These are phyloP conservation scores for Coenonympha arcania DNA, from an alignment of 2,888 invertebrate genomes.

Conservation along the genomic window DNA sequence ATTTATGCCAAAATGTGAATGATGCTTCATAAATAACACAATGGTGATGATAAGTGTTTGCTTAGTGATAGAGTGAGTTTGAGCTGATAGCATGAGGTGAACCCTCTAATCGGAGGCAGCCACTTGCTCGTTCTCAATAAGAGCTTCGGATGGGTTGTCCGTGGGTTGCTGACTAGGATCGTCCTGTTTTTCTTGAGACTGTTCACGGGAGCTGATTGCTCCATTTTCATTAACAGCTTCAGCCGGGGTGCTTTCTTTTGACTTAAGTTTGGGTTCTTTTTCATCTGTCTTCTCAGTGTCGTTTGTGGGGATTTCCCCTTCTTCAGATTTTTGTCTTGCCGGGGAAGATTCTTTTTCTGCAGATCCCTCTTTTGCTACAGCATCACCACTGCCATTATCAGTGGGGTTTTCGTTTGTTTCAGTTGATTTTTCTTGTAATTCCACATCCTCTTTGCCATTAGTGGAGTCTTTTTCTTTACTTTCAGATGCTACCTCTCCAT, in stretches of 20 bases:
- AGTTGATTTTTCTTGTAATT: constrained; percentile 24
- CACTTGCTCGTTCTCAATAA: constrained; percentile 62
- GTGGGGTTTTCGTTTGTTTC: constrained; percentile 30
- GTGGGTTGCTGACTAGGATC: constrained; percentile 45
- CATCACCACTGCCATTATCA: constrained; percentile 22
- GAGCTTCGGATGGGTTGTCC: constrained; percentile 56
- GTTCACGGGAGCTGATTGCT: constrained; percentile 59
- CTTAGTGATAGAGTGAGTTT: constrained; percentile 65
- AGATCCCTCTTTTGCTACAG: constrained; percentile 29
- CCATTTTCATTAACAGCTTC: constrained; percentile 60
- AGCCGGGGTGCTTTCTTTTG: constrained; percentile 51
- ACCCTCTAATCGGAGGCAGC: constrained; percentile 53
- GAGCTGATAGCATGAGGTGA: constrained; percentile 59
- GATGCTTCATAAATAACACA: constrained; percentile 60
- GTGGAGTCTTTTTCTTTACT: constrained; percentile 43
- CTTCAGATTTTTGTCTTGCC: constrained; percentile 46
- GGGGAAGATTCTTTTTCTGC: constrained; percentile 33
- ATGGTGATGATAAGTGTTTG: constrained; percentile 60
- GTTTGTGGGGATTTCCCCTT: constrained; percentile 31
- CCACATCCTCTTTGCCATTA: constrained; percentile 39
- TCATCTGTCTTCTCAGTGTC: constrained; percentile 39
- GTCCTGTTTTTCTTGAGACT: constrained; percentile 53
- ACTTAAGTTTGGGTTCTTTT: constrained; percentile 39
- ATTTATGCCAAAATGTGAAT: constrained; percentile 61
- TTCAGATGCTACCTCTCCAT: constrained; percentile 48